phyloP scores from a whole-genome alignment of 2,113 vertebrate species.

The Pituophis catenifer region DNA sequence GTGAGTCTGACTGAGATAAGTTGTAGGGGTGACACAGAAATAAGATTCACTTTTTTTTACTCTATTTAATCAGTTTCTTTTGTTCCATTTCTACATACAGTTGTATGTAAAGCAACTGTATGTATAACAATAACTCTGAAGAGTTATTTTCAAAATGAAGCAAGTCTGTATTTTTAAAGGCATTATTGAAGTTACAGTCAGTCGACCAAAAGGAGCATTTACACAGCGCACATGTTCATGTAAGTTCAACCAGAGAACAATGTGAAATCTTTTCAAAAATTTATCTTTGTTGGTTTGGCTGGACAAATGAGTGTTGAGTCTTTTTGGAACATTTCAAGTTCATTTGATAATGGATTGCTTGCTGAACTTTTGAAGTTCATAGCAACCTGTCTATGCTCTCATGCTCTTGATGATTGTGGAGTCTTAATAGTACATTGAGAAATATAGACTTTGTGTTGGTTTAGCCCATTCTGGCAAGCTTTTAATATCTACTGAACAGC shows the following conservation, averaged over 20 bases:
- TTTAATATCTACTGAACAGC: not conserved
- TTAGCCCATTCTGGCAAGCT: not conserved
- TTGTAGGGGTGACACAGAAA: not conserved
- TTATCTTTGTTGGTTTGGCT: not conserved
- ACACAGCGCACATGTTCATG: not conserved
- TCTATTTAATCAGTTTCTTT: not conserved
- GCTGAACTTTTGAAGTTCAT: not conserved
- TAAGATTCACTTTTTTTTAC: not conserved
- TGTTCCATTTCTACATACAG: not conserved
- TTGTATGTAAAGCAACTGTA: no score
- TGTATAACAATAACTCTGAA: no score
- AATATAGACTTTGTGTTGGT: not conserved
- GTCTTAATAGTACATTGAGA: not conserved
- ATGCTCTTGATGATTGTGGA: not conserved
- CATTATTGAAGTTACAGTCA: not conserved
- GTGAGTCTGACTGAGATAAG: not conserved
- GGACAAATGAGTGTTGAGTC: not conserved
- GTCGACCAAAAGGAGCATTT: not conserved
- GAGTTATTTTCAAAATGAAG: not conserved
- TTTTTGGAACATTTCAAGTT: not conserved
- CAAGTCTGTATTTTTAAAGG: not conserved
- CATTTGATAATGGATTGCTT: not conserved
- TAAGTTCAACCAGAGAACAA: not conserved
- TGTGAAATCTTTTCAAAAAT: not conserved
- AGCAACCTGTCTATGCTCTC: not conserved